phyloP scores from a whole-genome alignment of 1,140 invertebrate species.

The Drosophila neocordata region DNA sequence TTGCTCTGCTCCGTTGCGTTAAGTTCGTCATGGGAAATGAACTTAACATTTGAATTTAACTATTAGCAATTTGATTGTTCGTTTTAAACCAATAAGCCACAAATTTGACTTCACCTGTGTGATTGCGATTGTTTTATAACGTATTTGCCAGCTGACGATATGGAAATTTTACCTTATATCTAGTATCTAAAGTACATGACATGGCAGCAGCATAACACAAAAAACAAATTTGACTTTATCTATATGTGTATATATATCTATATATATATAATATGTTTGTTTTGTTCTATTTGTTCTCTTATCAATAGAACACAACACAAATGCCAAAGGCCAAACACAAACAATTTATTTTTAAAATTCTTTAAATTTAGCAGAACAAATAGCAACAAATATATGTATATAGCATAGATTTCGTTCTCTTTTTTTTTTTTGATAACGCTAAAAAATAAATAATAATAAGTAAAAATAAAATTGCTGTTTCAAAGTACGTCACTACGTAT shows the following conservation, averaged over 20 bases:
- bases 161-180: conserved; percentile 20
- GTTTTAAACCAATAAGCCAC: conserved; percentile 47
- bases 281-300: conserved; percentile 20
- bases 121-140: conserved; percentile 52
- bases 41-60: conserved; percentile 30
- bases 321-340: conserved; percentile 32
- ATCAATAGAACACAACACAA: conserved; percentile 25
- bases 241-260: not conserved
- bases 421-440: conserved; percentile 38
- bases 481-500: conserved; percentile 61
- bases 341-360: conserved; percentile 48
- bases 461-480: conserved; percentile 2
- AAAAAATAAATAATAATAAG: conserved; percentile 7
- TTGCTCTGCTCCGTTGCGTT: conserved; percentile 6
- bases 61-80: conserved; percentile 36
- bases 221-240: conserved; percentile 22
- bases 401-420: not conserved
- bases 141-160: conserved; percentile 68
- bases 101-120: conserved; percentile 37
- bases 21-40: conserved; percentile 66
- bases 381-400: conserved; percentile 28
- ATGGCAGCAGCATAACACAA: conserved; percentile 11
- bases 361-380: conserved; percentile 53
- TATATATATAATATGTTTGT: not conserved
- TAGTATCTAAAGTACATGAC: conserved; percentile 41